Conservation (phyloP, 2,113 vertebrate genomes). For the Arothron firmamentum region DNA sequence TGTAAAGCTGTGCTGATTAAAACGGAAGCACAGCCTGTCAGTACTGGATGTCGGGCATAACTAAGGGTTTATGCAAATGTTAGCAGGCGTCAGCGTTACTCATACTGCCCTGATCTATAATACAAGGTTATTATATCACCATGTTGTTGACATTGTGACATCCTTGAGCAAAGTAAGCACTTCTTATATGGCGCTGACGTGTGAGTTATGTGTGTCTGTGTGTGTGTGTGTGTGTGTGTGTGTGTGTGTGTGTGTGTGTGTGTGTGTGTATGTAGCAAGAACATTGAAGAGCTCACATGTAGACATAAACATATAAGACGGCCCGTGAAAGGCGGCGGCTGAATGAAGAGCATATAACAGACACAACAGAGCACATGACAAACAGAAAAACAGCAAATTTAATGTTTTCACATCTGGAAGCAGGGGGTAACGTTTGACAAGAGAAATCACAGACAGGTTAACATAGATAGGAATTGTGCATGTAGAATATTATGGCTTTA, state of each 20-base stretch:
- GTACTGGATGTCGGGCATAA: conserved; percentile 28
- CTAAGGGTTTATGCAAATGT: conserved; percentile 19
- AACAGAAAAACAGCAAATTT: conserved; percentile 38
- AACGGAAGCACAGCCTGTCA: conserved; percentile 38
- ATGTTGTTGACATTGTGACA: conserved; percentile 73
- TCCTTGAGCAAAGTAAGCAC: conserved; percentile 54
- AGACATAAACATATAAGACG: conserved; percentile 55
- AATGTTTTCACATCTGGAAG: conserved; percentile 38
- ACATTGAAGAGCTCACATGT: conserved; percentile 47
- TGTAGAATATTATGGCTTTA: conserved; percentile 4
- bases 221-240: too few relatives aligned
- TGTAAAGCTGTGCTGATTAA: conserved; percentile 36
- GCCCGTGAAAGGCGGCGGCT: conserved; percentile 50
- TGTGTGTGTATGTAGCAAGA: conserved; percentile 3
- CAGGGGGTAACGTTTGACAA: conserved; percentile 18
- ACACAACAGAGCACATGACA: conserved; percentile 29
- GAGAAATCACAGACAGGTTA: conserved; percentile 47
- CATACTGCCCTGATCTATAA: conserved; percentile 42
- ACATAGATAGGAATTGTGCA: conserved; percentile 20
- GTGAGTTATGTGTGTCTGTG: too few relatives aligned
- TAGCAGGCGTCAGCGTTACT: conserved; percentile 22
- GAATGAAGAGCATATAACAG: conserved; percentile 39
- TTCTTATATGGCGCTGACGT: too few relatives aligned
- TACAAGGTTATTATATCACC: conserved; percentile 61
- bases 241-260: too few relatives aligned